Evolutionary conservation across 2,797 vertebrate genomes (phyloP).

Genomic region (Tympanoctomys barrerae): DNA sequence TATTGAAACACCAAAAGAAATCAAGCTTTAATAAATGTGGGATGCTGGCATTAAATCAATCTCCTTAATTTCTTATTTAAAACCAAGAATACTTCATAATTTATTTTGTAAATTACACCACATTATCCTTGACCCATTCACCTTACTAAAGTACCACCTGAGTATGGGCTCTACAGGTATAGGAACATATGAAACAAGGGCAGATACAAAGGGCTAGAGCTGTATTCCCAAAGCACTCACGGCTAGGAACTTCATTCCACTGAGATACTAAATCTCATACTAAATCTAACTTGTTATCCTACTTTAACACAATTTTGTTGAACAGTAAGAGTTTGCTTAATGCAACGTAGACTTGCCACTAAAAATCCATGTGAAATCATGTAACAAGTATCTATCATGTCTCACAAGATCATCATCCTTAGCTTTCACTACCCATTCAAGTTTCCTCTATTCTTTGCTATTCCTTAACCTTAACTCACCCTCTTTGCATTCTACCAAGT

Average conservation of each 20-base stretch:
- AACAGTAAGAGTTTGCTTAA: neutral
- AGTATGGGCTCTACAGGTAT: neutral
- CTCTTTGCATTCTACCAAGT: neutral
- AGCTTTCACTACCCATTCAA: neutral
- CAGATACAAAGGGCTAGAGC: neutral
- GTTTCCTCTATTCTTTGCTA: neutral
- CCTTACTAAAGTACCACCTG: neutral
- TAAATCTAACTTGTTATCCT: neutral
- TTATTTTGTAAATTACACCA: neutral
- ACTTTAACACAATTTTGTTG: neutral
- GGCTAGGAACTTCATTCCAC: neutral
- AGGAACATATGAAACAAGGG: neutral
- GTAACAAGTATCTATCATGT: neutral
- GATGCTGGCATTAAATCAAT: neutral
- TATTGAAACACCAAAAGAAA: neutral
- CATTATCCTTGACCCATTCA: neutral
- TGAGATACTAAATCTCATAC: neutral
- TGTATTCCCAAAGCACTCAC: neutral
- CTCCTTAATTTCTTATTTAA: neutral
- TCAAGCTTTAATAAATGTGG: neutral
- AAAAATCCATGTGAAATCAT: neutral
- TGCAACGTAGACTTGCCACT: neutral
- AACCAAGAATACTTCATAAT: neutral
- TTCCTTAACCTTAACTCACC: neutral
- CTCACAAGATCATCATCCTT: neutral